Evolutionary conservation across 2,888 invertebrate genomes (phyloP), one percentile per base, ranked within the genome.

Genomic region (Lissocephala sabroskyi): DNA sequence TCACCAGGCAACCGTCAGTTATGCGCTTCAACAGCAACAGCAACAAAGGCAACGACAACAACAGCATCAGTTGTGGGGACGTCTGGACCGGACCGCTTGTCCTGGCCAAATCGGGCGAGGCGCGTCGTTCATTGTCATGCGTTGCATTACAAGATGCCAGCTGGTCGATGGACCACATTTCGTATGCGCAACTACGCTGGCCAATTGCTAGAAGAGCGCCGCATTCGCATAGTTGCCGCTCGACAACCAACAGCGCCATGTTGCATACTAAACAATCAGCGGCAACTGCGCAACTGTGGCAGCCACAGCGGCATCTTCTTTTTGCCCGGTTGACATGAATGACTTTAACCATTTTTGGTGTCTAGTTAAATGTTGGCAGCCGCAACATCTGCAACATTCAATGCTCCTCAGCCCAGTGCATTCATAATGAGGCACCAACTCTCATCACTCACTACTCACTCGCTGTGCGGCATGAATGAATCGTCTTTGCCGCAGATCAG

Each of bases 61-160:
- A 16, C 35, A 13, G 9, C 14, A 17, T 46, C 47, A 49, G 52
- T 16, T 29, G 42, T 37, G 41, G 52, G 37, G 36, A 41, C 37
- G 10, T 2, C 40, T 13, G 32, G 43, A 43, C 32, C 37, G 26
- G 19, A 39, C 43, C 45, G 37, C 54, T 45, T 50, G 56, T 51
- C 46, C 45, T 51, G 45, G 40, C 50, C 55, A 56, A 59, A 54
- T 53, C 57, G 55, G 49, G 46, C 47, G 55, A 46, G 51, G 55
- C 51, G 53, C 56, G 46, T 37, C 43, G 58, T 77, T 79, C 77
- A 79, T 77, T 80, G 80, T 79, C 76, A 80, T 79, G 79, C 77
- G 80, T 76, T 68, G 76, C 79, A 79, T 81, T 76, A 80, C 79
- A 76, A 70, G 74, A 81, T 80, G 78, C 81, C 81, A 75, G 79